Evolutionary conservation across 2,113 vertebrate species (phyloP).

Genomic region (Ctenomys sociabilis): DNA sequence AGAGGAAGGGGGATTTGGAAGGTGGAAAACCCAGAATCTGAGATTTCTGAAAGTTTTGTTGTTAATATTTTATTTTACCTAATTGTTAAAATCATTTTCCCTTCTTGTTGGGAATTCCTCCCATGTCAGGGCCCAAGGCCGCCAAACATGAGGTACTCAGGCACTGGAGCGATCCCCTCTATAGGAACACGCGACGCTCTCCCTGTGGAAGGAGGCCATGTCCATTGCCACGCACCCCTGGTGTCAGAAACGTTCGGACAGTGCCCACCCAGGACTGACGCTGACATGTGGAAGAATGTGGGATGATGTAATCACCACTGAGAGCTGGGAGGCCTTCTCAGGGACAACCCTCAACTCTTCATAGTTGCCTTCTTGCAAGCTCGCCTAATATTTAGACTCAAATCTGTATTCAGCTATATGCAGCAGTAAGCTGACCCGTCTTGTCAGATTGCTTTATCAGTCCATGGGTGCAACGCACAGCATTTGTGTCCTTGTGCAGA

Average conservation of each 20-base stretch:
- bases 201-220: too few species aligned
- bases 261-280: not conserved
- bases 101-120: not conserved
- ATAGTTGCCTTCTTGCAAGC: not conserved
- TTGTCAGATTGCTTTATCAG: not conserved
- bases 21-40: not conserved
- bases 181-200: not conserved
- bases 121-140: not conserved
- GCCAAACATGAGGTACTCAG: not conserved
- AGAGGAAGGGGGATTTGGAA: not conserved
- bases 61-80: not conserved
- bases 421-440: not conserved
- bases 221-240: not conserved
- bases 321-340: not conserved
- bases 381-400: not conserved
- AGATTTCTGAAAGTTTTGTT: not conserved
- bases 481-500: fast-evolving
- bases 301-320: not conserved
- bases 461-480: too few species aligned
- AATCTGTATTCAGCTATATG: not conserved
- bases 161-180: not conserved
- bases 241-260: not conserved
- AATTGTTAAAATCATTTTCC: not conserved
- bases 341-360: not conserved
- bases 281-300: not conserved